phyloP scores from a whole-genome alignment of 64 coral and sea anemone genomes.

The Hydrozoanthus tunicans region DNA sequence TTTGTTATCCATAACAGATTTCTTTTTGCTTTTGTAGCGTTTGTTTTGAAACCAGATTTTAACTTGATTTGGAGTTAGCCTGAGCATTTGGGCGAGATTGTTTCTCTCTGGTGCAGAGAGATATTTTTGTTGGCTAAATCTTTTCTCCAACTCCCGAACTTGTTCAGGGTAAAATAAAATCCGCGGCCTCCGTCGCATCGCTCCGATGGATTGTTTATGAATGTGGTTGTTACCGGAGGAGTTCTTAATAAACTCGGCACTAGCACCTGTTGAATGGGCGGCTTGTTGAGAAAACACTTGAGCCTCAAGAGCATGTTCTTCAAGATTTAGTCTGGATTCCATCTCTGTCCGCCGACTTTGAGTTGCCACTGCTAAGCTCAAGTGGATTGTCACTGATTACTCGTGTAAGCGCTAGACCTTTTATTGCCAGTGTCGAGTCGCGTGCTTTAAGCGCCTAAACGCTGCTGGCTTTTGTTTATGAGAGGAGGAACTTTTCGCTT shows the following conservation, averaged over 20 bases:
- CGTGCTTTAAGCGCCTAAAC: slow-evolving; percentile 16
- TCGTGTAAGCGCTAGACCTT: not conserved
- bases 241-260: slow-evolving; percentile 47
- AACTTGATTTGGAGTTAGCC: slow-evolving; percentile 95
- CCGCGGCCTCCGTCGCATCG: slow-evolving; percentile 85
- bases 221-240: slow-evolving; percentile 20
- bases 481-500: slow-evolving; percentile 43
- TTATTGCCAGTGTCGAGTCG: not conserved
- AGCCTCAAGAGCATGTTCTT: slow-evolving; percentile 19
- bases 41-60: slow-evolving; percentile 99
- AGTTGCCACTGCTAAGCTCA: slow-evolving; percentile 12
- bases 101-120: slow-evolving; percentile 97
- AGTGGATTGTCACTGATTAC: not conserved
- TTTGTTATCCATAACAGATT: slow-evolving; percentile 85
- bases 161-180: slow-evolving; percentile 95
- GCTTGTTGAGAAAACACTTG: slow-evolving; percentile 39
- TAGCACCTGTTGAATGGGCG: slow-evolving; percentile 54
- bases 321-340: slow-evolving; percentile 24
- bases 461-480: slow-evolving; percentile 1
- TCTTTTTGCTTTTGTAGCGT: slow-evolving; percentile 98
- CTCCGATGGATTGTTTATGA: slow-evolving; percentile 73
- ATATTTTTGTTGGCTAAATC: slow-evolving; percentile 98
- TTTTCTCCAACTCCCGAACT: slow-evolving; percentile 92
- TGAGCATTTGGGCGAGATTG: slow-evolving; percentile 86
- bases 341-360: not conserved